Evolutionary conservation across 2,113 vertebrate species (phyloP), one percentile per base, ranked within the genome.

Genomic region (Verasper variegatus): DNA sequence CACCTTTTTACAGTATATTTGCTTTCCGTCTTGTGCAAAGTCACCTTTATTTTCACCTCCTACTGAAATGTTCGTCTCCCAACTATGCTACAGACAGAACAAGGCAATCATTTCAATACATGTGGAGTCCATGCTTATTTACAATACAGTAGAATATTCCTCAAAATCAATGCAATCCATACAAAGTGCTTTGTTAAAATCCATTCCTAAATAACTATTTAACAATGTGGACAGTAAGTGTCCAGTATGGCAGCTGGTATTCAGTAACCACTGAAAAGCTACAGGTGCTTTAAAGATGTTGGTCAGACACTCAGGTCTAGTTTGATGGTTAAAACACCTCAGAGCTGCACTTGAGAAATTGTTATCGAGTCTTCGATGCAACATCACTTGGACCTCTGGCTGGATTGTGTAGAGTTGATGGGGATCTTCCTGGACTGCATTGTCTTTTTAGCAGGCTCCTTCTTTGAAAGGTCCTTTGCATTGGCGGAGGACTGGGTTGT

Each of bases 331-430:
- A 27, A 76, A 87, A 83, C 74, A 86, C 71, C 79, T 80, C 52
- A 94, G 94, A 96, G 94, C 95, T 95, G 94, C 95, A 95, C 91
- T 76, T 82, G 68, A 90, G 91, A 92, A 93, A 92, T 84, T 85
- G 79, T 79, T 57, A 31, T 58, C 47, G 61, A 64, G 69, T 71
- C 76, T 69, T 71, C 10, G 2, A 18, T 31, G 21, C n/a, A 64
- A 17, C 10, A 58, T 98, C 95, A 98, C 94, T 97, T 96, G 92
- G 96, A 95, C 92, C 94, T 97, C 76, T 95, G 95, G 94, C 95
- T 96, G 89, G 95, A 92, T 94, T 96, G 95, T 93, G 96, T 93
- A 74, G 96, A 95, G 95, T 90, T 96, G 88, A 96, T 95, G 81
- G 97, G 93, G 83, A 96, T 95, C 74, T 96, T 97, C 92, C 95